Evolutionary conservation across 2,797 vertebrate genomes (phyloP).

Genomic region (Galagoides demidoff): DNA sequence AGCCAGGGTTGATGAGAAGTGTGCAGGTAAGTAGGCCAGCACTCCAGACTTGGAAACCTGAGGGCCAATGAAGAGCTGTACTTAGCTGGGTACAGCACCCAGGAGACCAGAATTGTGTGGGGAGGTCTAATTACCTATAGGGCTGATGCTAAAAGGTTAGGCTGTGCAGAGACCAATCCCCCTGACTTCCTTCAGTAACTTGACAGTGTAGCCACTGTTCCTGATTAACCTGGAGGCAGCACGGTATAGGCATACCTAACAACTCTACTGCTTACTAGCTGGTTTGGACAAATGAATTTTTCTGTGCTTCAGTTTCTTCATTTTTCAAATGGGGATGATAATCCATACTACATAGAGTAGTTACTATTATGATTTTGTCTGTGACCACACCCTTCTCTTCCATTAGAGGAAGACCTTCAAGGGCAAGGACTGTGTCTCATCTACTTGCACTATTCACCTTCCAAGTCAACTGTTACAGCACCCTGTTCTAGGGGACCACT

Average conservation of each 20-base stretch:
- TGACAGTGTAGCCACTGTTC: neutral
- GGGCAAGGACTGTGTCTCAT: constrained; percentile 5
- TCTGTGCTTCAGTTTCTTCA: constrained; percentile 28
- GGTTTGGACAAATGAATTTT: constrained; percentile 54
- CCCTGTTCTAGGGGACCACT: neutral
- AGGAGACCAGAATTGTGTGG: neutral
- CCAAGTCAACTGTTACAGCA: neutral
- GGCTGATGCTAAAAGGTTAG: constrained; percentile 14
- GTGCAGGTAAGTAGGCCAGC: constrained; percentile 82
- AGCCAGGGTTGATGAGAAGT: constrained; percentile 74
- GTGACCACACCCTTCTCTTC: constrained; percentile 22
- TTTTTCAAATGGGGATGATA: constrained; percentile 35
- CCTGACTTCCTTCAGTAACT: constrained; percentile 30
- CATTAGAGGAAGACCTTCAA: constrained; percentile 19
- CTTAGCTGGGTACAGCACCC: neutral
- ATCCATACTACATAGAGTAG: neutral
- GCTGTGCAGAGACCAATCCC: neutral
- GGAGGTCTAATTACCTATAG: neutral
- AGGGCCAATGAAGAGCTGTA: neutral
- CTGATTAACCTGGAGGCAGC: neutral
- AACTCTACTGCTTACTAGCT: neutral
- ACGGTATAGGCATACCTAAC: neutral
- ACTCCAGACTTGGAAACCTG: neutral
- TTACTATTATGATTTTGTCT: neutral
- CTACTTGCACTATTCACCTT: neutral